Percentiles rank a stretch among this genome's conserved stretches.
These are phyloP conservation scores for Cassiopea andromeda DNA, from an alignment of 30 jellyfish, hydroid and myxozoan genomes.

Conservation along the genomic window DNA sequence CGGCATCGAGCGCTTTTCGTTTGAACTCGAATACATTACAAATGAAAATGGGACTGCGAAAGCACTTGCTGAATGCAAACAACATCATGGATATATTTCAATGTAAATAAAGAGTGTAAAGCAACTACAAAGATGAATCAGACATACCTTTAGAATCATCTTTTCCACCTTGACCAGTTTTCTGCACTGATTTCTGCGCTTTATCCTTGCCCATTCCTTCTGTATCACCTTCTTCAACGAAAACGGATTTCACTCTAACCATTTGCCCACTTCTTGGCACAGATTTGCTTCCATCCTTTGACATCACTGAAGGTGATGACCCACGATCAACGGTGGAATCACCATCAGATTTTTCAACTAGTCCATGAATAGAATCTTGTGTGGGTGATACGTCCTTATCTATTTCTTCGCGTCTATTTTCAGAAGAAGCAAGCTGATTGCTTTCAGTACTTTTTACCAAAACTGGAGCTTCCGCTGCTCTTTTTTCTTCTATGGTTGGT, in stretches of 20 bases:
- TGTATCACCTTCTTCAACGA: slow-evolving; percentile 48
- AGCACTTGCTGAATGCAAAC: not conserved
- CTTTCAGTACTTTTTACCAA: not conserved
- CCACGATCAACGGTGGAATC: slow-evolving; percentile 50
- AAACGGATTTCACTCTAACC: slow-evolving; percentile 54
- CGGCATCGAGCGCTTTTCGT: not conserved
- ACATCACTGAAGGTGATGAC: slow-evolving; percentile 65
- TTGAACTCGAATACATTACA: too few relatives aligned
- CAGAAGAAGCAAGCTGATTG: not conserved
- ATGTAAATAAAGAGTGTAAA: not conserved
- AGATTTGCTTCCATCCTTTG: slow-evolving; percentile 61
- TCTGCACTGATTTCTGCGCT: not conserved
- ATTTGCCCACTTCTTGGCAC: slow-evolving; percentile 35
- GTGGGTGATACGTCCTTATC: not conserved
- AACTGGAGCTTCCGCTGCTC: not conserved
- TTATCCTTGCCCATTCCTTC: slow-evolving; percentile 30
- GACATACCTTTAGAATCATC: slow-evolving; percentile 49
- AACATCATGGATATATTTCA: not conserved
- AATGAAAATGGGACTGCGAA: not conserved
- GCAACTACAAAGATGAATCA: not conserved
- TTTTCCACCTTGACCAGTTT: not conserved
- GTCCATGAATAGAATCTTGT: not conserved
- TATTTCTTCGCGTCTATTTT: not conserved
- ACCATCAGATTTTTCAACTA: slow-evolving; percentile 2
- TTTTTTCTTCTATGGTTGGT: not conserved